These are phyloP conservation scores for Odontomachus brunneus DNA, from an alignment of 1,140 invertebrate genomes.

Conservation along the genomic window DNA sequence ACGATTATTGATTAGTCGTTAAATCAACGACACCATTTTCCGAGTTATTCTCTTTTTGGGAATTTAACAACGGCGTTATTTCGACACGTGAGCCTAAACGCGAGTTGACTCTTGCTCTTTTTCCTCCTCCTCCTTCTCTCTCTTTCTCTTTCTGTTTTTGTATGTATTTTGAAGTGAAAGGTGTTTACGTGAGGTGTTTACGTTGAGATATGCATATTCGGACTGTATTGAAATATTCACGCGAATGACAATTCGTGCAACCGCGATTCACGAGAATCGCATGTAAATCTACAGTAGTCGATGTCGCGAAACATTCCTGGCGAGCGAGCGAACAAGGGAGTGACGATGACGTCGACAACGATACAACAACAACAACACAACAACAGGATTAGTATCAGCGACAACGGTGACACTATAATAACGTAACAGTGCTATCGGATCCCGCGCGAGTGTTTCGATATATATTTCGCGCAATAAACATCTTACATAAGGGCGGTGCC, in stretches of 20 bases:
- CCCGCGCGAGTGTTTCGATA: not conserved
- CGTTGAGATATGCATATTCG: not conserved
- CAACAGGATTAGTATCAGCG: slow-evolving; percentile 15
- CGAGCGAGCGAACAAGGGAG: not conserved
- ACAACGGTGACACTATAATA: slow-evolving; percentile 36
- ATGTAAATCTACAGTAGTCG: slow-evolving; percentile 24
- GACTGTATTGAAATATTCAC: not conserved
- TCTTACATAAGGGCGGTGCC: slow-evolving; percentile 22
- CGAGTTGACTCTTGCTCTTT: not conserved
- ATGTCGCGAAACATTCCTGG: slow-evolving; percentile 22
- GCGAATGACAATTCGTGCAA: not conserved
- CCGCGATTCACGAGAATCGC: slow-evolving; percentile 12
- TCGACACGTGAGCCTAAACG: not conserved
- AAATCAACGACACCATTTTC: no score
- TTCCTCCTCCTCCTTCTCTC: no score
- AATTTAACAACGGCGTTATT: not conserved
- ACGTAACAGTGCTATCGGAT: slow-evolving; percentile 34
- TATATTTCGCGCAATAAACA: slow-evolving; percentile 42
- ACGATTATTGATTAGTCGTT: not conserved
- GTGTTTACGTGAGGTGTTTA: not conserved
- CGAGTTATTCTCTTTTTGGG: no score
- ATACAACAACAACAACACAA: slow-evolving; percentile 12
- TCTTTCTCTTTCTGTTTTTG: no score
- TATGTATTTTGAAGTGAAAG: not conserved
- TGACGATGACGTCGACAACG: not conserved